These are phyloP conservation scores for Ceratina calcarata DNA, from an alignment of 1,140 invertebrate species.

Conservation along the genomic window DNA sequence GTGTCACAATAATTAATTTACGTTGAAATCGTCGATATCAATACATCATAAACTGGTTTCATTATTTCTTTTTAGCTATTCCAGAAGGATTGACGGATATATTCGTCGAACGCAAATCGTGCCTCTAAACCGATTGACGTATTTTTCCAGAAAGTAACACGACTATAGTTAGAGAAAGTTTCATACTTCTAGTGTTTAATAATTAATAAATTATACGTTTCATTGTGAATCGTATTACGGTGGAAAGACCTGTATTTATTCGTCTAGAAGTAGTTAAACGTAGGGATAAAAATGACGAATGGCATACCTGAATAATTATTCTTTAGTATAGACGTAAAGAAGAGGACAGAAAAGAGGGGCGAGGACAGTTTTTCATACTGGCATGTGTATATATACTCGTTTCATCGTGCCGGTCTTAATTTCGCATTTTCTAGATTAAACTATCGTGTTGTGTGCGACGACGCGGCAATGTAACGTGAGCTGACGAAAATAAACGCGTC, in stretches of 20 bases:
- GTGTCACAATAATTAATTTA: too few relatives aligned
- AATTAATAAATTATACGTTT: not conserved
- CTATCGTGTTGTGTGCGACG: slow-evolving; percentile 18
- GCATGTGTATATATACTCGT: not conserved
- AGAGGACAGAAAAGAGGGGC: not conserved
- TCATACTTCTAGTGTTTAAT: too few relatives aligned
- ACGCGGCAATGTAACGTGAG: slow-evolving; percentile 9
- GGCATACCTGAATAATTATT: slow-evolving; percentile 14
- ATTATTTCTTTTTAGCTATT: too few relatives aligned
- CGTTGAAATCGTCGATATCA: too few relatives aligned
- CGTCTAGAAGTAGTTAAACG: too few relatives aligned
- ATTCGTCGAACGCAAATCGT: too few relatives aligned
- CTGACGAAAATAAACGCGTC: slow-evolving; percentile 19
- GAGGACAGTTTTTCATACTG: slow-evolving; percentile 13
- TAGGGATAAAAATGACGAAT: not conserved
- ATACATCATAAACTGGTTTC: too few relatives aligned
- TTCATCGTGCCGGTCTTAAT: slow-evolving; percentile 21
- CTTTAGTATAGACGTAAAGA: not conserved
- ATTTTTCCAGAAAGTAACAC: too few relatives aligned
- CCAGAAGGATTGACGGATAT: too few relatives aligned
- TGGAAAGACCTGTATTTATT: too few relatives aligned
- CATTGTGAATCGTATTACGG: not conserved
- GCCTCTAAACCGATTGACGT: too few relatives aligned
- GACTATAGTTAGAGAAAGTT: too few relatives aligned
- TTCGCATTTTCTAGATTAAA: slow-evolving; percentile 36